Percentiles rank a stretch among this genome's conserved stretches.
These are phyloP conservation scores for Stegophylla sp. DNA, from an alignment of 2,888 invertebrate species.

Conservation along the genomic window DNA sequence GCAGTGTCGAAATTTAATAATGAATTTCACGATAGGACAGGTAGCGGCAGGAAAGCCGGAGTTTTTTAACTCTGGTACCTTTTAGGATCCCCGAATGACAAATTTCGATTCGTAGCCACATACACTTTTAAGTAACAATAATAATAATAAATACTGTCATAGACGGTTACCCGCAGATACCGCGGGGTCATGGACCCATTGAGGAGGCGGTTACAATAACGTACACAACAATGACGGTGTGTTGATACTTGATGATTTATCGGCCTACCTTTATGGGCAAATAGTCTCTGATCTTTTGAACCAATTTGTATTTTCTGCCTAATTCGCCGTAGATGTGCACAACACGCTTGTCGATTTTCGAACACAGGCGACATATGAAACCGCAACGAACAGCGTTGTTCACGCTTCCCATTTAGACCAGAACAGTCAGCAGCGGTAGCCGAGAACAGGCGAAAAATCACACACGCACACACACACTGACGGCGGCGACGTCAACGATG, in stretches of 20 bases:
- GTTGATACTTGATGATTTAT: background rate
- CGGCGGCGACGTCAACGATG: background rate
- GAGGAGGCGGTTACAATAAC: background rate
- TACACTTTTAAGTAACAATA: no score
- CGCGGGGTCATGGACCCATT: background rate
- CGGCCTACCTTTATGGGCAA: constrained; percentile 79
- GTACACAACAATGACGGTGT: no score
- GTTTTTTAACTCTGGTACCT: no score
- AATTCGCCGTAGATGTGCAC: constrained; percentile 83
- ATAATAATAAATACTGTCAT: no score
- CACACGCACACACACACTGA: background rate
- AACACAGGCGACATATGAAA: constrained; percentile 84
- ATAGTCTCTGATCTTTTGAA: constrained; percentile 81
- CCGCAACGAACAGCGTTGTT: constrained; percentile 82
- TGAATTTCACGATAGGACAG: constrained; percentile 41
- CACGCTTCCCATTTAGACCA: constrained; percentile 76
- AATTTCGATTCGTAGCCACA: no score
- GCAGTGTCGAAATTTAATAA: constrained; percentile 46
- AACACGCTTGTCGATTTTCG: constrained; percentile 83
- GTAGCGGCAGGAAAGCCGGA: background rate
- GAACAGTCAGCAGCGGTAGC: constrained; percentile 17
- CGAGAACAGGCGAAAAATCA: constrained; percentile 8
- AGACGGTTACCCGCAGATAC: no score
- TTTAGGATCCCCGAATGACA: no score
- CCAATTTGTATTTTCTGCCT: constrained; percentile 76